Conservation (phyloP, 1,140 invertebrate species). For the Steinernema khuongi region DNA sequence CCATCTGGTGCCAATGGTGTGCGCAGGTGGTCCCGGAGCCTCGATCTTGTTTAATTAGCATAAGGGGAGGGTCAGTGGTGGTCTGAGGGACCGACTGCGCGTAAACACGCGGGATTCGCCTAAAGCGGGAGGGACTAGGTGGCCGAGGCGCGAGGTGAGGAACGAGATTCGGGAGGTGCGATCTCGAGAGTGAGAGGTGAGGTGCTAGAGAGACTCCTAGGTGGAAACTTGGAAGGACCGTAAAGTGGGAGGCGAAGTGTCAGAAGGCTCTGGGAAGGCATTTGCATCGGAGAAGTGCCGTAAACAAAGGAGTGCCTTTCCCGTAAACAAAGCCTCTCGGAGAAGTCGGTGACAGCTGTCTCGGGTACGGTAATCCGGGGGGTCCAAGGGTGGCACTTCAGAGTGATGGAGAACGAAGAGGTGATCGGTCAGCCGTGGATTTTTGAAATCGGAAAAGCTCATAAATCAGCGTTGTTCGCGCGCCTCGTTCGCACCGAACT, state of each 20-base stretch:
- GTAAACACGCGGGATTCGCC: neutral
- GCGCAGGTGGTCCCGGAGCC: neutral
- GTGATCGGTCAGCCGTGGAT: too few species aligned
- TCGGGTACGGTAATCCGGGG: too few species aligned
- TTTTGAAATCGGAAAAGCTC: too few species aligned
- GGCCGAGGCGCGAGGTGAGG: neutral
- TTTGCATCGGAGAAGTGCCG: too few species aligned
- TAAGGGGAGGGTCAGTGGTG: neutral
- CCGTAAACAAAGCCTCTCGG: too few species aligned
- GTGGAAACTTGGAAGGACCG: neutral
- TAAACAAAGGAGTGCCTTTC: too few species aligned
- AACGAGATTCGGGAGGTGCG: too few species aligned
- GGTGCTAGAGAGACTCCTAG: neutral
- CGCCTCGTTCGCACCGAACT: neutral
- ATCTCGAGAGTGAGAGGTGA: neutral
- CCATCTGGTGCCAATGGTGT: neutral
- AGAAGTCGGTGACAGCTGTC: too few species aligned
- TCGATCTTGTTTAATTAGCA: constrained; percentile 1
- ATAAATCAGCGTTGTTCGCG: constrained; percentile 3
- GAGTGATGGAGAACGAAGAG: too few species aligned
- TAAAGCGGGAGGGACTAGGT: neutral
- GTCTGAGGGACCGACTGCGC: neutral
- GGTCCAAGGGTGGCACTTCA: too few species aligned
- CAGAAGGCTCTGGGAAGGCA: neutral
- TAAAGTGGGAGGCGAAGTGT: constrained; percentile 3